Evolutionary conservation across 2,888 invertebrate genomes (phyloP).

Genomic region (Dusona sp.): DNA sequence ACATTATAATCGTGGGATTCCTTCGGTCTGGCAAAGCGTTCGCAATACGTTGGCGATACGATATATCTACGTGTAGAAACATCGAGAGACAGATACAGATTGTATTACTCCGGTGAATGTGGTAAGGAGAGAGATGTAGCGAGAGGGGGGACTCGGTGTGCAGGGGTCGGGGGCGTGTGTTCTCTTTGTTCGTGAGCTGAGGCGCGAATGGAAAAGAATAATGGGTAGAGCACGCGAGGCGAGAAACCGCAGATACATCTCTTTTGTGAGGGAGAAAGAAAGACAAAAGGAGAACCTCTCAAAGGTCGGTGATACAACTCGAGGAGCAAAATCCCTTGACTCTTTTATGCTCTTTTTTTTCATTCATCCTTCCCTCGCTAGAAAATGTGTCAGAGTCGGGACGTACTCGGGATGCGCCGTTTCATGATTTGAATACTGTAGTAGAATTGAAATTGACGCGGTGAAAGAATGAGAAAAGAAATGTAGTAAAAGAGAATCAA

Average conservation of each 20-base stretch:
- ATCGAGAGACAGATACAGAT: slow-evolving; percentile 10
- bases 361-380: slow-evolving; percentile 1
- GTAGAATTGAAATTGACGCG: not conserved
- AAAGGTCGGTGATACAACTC: slow-evolving; percentile 61
- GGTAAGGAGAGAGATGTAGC: not conserved
- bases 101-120: slow-evolving; percentile 24
- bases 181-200: slow-evolving; percentile 62
- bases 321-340: slow-evolving; percentile 46
- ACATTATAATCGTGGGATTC: slow-evolving; percentile 60
- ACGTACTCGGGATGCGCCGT: not conserved
- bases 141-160: not conserved
- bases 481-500: too few relatives aligned
- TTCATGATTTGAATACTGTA: not conserved
- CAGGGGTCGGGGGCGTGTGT: slow-evolving; percentile 17
- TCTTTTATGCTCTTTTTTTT: slow-evolving; percentile 34
- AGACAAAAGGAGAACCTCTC: slow-evolving; percentile 25
- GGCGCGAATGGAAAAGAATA: slow-evolving; percentile 65
- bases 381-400: slow-evolving; percentile 34
- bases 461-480: not conserved
- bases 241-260: slow-evolving; percentile 29
- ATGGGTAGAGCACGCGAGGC: slow-evolving; percentile 52
- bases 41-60: not conserved
- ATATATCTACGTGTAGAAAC: not conserved
- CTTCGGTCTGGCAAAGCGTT: slow-evolving; percentile 16
- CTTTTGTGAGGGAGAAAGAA: slow-evolving; percentile 9